Conservation (phyloP, 2,113 vertebrate species). For the Vidua chalybeata region DNA sequence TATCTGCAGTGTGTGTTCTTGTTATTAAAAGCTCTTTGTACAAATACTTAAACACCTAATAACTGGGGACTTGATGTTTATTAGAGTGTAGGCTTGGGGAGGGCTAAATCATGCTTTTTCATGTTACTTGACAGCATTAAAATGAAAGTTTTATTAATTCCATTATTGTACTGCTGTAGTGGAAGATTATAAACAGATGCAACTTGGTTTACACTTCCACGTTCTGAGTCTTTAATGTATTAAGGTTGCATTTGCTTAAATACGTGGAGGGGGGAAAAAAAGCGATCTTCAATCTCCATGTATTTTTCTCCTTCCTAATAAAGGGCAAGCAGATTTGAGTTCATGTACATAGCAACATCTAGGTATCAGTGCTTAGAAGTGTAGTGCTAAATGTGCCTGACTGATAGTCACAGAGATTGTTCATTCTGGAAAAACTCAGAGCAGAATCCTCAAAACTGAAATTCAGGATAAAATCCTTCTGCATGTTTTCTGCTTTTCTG, state of each 20-base stretch:
- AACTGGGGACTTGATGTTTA: constrained; percentile 28
- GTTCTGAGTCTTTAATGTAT: background rate
- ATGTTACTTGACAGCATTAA: background rate
- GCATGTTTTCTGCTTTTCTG: background rate
- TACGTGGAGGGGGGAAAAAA: background rate
- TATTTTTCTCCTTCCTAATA: background rate
- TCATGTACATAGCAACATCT: background rate
- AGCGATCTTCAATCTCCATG: background rate
- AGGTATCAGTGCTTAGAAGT: background rate
- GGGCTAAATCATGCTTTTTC: constrained; percentile 1
- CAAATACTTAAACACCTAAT: constrained; percentile 62
- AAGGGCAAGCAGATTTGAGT: background rate
- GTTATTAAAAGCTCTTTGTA: constrained; percentile 27
- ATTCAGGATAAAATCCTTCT: background rate
- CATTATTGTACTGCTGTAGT: background rate
- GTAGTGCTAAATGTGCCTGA: background rate
- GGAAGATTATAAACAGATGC: background rate
- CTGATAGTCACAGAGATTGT: background rate
- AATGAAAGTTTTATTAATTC: background rate
- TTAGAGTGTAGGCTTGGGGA: background rate
- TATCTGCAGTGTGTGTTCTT: background rate
- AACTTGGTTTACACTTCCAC: background rate
- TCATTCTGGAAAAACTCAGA: background rate
- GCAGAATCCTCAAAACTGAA: background rate
- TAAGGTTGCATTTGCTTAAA: background rate